These are phyloP conservation scores for Drosophila cognata DNA, from an alignment of 2,888 invertebrate species.

Conservation along the genomic window DNA sequence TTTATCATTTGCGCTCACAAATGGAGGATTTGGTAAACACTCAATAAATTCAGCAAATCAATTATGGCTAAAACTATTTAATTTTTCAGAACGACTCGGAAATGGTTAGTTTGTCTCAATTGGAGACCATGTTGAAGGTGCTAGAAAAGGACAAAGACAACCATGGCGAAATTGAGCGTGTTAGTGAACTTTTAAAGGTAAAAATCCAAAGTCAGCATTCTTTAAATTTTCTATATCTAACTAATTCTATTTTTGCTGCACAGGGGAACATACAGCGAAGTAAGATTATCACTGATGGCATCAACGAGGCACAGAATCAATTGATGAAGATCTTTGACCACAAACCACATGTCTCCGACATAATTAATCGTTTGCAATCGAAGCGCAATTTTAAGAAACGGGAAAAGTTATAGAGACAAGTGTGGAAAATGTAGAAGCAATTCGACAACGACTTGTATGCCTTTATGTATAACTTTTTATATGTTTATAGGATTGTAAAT, in stretches of 20 bases:
- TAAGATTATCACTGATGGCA: conserved; percentile 96
- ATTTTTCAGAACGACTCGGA: conserved; percentile 86
- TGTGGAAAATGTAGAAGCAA: conserved; percentile 23
- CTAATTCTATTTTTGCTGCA: neutral
- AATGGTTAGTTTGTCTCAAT: conserved; percentile 84
- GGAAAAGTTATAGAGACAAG: conserved; percentile 87
- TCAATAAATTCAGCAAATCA: neutral
- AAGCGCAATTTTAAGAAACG: conserved; percentile 97
- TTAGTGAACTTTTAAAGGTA: conserved; percentile 89
- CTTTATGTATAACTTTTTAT: conserved; percentile 30
- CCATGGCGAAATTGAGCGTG: conserved; percentile 85
- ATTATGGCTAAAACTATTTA: conserved; percentile 5
- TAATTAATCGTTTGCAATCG: conserved; percentile 95
- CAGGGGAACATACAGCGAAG: conserved; percentile 98
- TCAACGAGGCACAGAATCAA: conserved; percentile 94
- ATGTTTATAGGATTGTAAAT: conserved; percentile 44
- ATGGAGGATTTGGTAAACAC: conserved; percentile 93
- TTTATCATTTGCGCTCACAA: conserved; percentile 95
- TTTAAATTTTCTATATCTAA: neutral
- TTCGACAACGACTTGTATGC: conserved; percentile 38
- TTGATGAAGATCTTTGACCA: conserved; percentile 96
- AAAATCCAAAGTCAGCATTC: conserved; percentile 24
- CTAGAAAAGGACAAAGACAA: conserved; percentile 85
- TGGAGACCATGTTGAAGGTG: conserved; percentile 83
- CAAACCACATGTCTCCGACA: conserved; percentile 94